Evolutionary conservation across 2,113 vertebrate species (phyloP).

Genomic region (Otus sunia): DNA sequence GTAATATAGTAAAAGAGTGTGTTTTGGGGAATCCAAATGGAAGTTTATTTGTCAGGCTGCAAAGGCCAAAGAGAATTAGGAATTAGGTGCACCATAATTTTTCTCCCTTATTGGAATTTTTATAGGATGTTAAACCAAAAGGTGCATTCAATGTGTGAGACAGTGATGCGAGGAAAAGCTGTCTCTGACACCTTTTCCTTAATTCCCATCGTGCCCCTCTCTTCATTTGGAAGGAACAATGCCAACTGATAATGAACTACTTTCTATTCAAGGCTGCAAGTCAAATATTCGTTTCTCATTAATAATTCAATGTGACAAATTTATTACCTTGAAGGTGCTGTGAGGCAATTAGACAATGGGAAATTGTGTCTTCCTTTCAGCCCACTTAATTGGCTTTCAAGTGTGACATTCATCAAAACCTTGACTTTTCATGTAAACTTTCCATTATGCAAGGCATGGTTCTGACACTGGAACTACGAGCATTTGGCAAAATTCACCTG

Average conservation of each 20-base stretch:
- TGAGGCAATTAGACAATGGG: slow-evolving; percentile 80
- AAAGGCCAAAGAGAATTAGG: slow-evolving; percentile 24
- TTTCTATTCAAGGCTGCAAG: slow-evolving; percentile 77
- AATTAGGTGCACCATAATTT: not conserved
- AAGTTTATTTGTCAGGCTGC: not conserved
- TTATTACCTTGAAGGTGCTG: slow-evolving; percentile 80
- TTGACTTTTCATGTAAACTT: slow-evolving; percentile 78
- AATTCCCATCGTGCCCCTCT: slow-evolving; percentile 28
- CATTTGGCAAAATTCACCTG: slow-evolving; percentile 20
- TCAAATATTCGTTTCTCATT: slow-evolving; percentile 81
- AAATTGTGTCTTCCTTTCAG: slow-evolving; percentile 79
- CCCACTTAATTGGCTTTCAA: slow-evolving; percentile 79
- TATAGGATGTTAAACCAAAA: not conserved
- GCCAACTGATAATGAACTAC: slow-evolving; percentile 74
- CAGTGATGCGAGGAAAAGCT: slow-evolving; percentile 10
- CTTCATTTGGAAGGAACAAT: slow-evolving; percentile 71
- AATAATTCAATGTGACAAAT: slow-evolving; percentile 85
- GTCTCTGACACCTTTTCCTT: slow-evolving; percentile 43
- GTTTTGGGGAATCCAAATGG: not conserved
- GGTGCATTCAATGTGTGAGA: not conserved
- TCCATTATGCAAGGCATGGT: not conserved
- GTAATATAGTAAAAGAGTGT: not conserved
- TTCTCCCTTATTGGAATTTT: not conserved
- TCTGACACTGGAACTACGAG: not conserved
- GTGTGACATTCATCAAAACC: slow-evolving; percentile 81